Base-by-base conservation (phyloP, 2,888 invertebrate genomes). In the Eupeodes luniger region DNA sequence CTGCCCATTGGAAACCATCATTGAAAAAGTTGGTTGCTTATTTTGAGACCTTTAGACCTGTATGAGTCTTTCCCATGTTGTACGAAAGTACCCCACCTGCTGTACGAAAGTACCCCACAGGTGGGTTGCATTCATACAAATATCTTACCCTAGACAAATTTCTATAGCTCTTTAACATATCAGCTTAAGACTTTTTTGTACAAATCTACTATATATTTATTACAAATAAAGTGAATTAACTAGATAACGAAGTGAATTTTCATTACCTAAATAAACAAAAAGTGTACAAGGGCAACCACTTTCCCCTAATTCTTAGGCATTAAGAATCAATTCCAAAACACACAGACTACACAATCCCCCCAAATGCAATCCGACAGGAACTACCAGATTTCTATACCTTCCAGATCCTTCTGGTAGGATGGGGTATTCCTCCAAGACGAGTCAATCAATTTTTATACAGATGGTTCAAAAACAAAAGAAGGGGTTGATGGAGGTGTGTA, bases 221-320 rank as follows among this genome's bases (percentile, higher is more conserved):
- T 70, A 70, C 57, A 57, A 19, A 70, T 70, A 70, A 5, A 44
- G 44, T 72, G 70, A 55, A 57, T 72, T 59, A 72, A 72, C 44
- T 72, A 72, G 70, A 59, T 72, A 72, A 36, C 44, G 47, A 59
- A 72, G 19, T 70, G 55, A 55, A 53, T 70, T 70, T 44, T 70
- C 12, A 70, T 55, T 57, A 70, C 10, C 19, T 19, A 67, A 67
- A 67, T 47, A 47, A 27, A 11, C 49, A 44, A 36, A 53, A 70
- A 70, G 70, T 53, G 70, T 70, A 44, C 27, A 27, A 27, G 27
- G 27, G 27, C 0, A n/a, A 69, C 69, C 69, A 69, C 69, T 14
- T 11, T 49, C 49, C 11, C 14, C 49, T 51, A 34, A 19, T 19
- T 19, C 19, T 19, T 19, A 19, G 19, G 19, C 19, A 19, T 19